Conservation (phyloP, 2,113 vertebrate genomes). For the Dicaeum eximium region DNA sequence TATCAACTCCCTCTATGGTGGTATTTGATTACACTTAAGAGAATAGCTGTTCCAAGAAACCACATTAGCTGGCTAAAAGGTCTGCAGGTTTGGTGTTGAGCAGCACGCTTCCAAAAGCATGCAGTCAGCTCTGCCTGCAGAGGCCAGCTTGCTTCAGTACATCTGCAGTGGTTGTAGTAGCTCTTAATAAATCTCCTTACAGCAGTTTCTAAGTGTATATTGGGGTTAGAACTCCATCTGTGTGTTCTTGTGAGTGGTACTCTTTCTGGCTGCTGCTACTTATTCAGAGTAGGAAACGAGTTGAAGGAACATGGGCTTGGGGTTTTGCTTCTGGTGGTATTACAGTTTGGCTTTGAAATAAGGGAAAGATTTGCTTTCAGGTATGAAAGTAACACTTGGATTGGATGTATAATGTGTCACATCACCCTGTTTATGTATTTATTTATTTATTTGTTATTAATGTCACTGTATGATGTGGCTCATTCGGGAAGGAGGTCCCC, state of each 20-base stretch:
- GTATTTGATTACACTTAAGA: not conserved
- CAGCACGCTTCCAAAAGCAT: rapidly evolving
- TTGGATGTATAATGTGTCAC: rapidly evolving
- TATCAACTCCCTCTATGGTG: not conserved
- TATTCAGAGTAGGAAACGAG: not conserved
- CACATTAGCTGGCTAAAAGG: not conserved
- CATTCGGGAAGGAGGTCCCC: rapidly evolving
- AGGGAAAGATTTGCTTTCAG: not conserved
- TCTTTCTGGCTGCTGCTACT: not conserved
- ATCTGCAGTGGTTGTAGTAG: not conserved
- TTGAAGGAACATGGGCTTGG: not conserved
- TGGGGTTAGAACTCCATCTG: not conserved
- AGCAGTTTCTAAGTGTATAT: not conserved
- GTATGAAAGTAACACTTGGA: not conserved
- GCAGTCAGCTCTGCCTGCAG: not conserved
- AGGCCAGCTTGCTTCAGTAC: not conserved
- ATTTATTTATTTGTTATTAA: not conserved
- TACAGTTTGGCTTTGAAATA: not conserved
- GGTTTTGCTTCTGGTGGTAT: not conserved
- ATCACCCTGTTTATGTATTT: not conserved
- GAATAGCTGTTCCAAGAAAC: not conserved
- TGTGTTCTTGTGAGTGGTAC: not conserved
- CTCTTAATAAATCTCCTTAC: not conserved
- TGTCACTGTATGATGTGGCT: not conserved
- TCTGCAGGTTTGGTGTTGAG: not conserved